phyloP scores from a whole-genome alignment of 1,140 invertebrate genomes.

The Caenorhabditis tropicalis region DNA sequence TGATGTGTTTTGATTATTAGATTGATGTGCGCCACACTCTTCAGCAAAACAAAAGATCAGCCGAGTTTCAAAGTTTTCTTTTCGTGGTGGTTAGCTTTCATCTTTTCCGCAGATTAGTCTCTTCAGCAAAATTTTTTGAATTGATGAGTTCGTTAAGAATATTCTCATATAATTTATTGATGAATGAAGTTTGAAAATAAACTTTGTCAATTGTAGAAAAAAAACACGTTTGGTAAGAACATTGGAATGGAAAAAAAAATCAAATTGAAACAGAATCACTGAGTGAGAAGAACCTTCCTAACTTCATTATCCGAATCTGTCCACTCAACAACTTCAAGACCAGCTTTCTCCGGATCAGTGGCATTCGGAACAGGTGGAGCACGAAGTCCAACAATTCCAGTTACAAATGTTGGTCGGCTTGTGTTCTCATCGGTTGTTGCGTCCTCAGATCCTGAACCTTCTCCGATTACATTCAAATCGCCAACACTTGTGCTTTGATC shows the following conservation, averaged over 20 bases:
- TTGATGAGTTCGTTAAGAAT: too few species aligned
- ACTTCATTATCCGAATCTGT: conserved; percentile 35
- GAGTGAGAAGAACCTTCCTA: conserved; percentile 16
- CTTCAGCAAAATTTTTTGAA: too few species aligned
- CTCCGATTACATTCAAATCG: conserved; percentile 40
- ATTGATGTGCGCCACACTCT: conserved; percentile 24
- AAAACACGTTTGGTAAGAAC: not conserved
- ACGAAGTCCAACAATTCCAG: conserved; percentile 23
- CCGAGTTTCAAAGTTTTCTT: not conserved
- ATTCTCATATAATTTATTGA: too few species aligned
- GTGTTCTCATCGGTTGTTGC: not conserved
- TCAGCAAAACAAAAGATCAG: conserved; percentile 22
- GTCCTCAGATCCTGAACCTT: not conserved
- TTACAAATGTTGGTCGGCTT: not conserved
- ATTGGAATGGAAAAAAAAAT: not conserved
- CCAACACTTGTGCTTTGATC: conserved; percentile 32
- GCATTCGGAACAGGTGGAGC: not conserved
- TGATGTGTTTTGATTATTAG: conserved; percentile 37
- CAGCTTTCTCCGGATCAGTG: not conserved
- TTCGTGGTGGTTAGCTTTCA: not conserved
- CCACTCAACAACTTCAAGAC: conserved; percentile 1
- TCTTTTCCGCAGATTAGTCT: not conserved
- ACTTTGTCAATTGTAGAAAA: not conserved
- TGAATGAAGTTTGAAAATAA: not conserved
- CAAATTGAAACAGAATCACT: not conserved